A percentile compares a stretch with the other conserved stretches of the same genome.
phyloP scores from a whole-genome alignment of 2,888 invertebrate species.

The Rhodophaea formosa region DNA sequence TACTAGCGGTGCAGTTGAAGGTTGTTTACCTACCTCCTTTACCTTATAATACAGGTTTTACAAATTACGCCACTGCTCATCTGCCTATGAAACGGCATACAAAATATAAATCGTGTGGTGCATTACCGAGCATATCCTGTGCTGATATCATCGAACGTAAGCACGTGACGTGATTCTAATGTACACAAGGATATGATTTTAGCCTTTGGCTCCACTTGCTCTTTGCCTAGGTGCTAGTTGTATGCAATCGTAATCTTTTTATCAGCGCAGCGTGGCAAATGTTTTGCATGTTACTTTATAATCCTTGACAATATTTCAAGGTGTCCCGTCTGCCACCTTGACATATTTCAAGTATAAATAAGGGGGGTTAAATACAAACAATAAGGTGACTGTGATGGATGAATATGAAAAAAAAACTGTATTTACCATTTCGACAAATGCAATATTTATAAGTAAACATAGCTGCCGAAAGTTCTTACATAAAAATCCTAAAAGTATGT shows the following conservation, averaged over 20 bases:
- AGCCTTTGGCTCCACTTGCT: neutral
- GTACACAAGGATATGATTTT: constrained; percentile 5
- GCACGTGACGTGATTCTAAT: constrained; percentile 14
- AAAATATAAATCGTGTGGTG: neutral
- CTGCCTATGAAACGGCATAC: neutral
- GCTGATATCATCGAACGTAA: constrained; percentile 9
- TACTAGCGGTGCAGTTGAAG: neutral
- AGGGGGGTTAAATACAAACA: too few species aligned
- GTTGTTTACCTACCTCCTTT: neutral
- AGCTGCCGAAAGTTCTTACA: too few species aligned
- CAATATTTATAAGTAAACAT: too few species aligned
- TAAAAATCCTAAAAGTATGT: too few species aligned
- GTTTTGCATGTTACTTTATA: neutral
- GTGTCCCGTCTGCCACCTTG: neutral
- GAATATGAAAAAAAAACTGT: too few species aligned
- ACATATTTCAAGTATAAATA: neutral
- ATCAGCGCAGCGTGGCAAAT: neutral
- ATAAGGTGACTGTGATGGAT: too few species aligned
- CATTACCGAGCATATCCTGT: constrained; percentile 1
- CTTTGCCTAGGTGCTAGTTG: neutral
- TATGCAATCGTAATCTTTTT: neutral
- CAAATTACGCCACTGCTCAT: neutral
- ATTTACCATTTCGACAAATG: too few species aligned
- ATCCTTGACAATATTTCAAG: neutral
- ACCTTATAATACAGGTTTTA: neutral